Evolutionary conservation across 2,797 vertebrate genomes (phyloP), one percentile per base, ranked within the genome.

Genomic region (Harpagifer antarcticus): DNA sequence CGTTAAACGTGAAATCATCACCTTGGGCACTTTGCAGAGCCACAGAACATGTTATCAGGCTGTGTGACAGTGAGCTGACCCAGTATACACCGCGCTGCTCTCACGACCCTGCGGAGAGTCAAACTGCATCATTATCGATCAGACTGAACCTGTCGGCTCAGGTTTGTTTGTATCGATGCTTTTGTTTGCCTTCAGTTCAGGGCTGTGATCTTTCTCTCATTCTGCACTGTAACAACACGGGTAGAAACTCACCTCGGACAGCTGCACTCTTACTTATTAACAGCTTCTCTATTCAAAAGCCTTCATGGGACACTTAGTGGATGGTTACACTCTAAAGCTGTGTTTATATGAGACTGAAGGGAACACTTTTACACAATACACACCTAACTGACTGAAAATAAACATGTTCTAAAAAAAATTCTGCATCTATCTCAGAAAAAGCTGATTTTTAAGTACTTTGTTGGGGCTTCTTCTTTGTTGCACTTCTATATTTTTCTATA

Each of bases 151-250:
- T 1, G 44, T 13, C 5, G 1, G 8, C 65, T 78, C 17, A 47
- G 42, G 31, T 61, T 49, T 91, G 86, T 91, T 87, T 90, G 77
- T 82, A 68, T 78, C 3, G 1, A 49, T 62, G 6, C 15, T 55
- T 62, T 31, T 89, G 84, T 91, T 90, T 89, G 86, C 65, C 65
- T 66, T 64, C 78, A 49, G 85, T 83, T 90, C 91, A 90, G 71
- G 87, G 81, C 76, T 81, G 72, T 11, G 59, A 87, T 74, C 82
- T 76, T 70, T 86, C 48, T 40, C 52, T 4, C 16, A 11, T 75
- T 42, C 13, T 4, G 12, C 0, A 19, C 23, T 43, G 60, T 59
- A 31, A 72, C 82, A 79, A 55, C 50, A 66, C 17, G 0, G 33
- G 20, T 16, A 4, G 23, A 44, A 47, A 45, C 20, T 54, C 27